A percentile compares a stretch with the other conserved stretches of the same genome.
phyloP scores from a whole-genome alignment of 2,888 invertebrate genomes.

The Herminia tarsipennalis region DNA sequence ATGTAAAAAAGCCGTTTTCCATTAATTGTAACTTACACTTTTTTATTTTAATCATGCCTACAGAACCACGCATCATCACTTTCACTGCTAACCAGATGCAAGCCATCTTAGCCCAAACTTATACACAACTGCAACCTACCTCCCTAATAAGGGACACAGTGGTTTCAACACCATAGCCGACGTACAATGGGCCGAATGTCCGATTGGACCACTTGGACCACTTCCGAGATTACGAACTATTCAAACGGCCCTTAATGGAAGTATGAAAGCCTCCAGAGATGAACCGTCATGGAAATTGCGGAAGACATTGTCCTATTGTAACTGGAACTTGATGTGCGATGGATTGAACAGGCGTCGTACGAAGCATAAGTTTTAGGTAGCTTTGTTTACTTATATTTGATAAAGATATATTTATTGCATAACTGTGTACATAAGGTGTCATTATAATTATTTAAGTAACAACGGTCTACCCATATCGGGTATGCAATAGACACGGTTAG shows the following conservation, averaged over 20 bases:
- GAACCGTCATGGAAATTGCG: slow-evolving; percentile 40
- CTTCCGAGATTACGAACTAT: slow-evolving; percentile 60
- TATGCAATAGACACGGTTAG: too few relatives aligned
- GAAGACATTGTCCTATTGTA: slow-evolving; percentile 40
- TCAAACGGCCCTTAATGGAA: slow-evolving; percentile 46
- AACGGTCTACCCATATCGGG: too few relatives aligned
- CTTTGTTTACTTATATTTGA: too few relatives aligned
- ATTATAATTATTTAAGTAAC: too few relatives aligned
- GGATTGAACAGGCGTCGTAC: slow-evolving; percentile 1
- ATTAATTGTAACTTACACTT: too few relatives aligned
- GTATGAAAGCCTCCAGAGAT: slow-evolving; percentile 42
- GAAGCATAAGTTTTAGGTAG: not conserved
- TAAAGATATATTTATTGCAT: too few relatives aligned
- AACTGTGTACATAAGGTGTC: too few relatives aligned
- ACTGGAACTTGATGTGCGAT: slow-evolving; percentile 4
- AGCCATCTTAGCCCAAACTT: too few relatives aligned
- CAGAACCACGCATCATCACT: too few relatives aligned
- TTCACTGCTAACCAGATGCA: too few relatives aligned
- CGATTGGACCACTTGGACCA: slow-evolving; percentile 53
- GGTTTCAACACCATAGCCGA: slow-evolving; percentile 17
- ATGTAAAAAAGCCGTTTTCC: too few relatives aligned
- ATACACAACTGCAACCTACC: not conserved
- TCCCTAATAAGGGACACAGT: slow-evolving; percentile 30
- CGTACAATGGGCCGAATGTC: slow-evolving; percentile 44
- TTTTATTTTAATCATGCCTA: too few relatives aligned